phyloP scores from a whole-genome alignment of 1,140 invertebrate genomes.

The Drosophila parvula region DNA sequence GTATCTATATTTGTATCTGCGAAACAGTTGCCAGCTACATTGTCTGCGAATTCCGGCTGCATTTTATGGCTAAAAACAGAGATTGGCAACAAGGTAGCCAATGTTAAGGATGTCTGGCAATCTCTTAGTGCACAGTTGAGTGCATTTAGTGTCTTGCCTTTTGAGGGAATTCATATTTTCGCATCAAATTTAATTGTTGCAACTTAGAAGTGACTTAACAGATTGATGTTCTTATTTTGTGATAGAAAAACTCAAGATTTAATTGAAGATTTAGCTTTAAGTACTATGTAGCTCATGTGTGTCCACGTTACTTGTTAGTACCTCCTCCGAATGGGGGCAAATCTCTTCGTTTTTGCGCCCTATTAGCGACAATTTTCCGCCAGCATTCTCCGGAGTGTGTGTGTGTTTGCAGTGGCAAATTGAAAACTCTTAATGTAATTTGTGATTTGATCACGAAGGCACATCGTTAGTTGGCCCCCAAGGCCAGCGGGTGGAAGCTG shows the following conservation, averaged over 20 bases:
- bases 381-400: not conserved
- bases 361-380: constrained; percentile 5
- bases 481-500: constrained; percentile 6
- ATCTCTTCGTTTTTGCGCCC: constrained; percentile 3
- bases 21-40: not conserved
- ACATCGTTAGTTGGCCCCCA: constrained; percentile 29
- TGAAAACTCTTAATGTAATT: constrained; percentile 70
- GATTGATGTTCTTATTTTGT: not conserved
- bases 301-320: not conserved
- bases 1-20: not conserved
- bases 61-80: constrained; percentile 6
- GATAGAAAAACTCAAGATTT: not conserved
- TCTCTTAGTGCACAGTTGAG: not conserved
- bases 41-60: constrained; percentile 13
- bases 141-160: not conserved
- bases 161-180: not conserved
- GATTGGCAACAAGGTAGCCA: constrained; percentile 26
- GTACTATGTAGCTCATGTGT: not conserved
- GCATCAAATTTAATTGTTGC: not conserved
- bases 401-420: constrained; percentile 39
- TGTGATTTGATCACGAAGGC: constrained; percentile 50
- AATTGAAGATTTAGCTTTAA: not conserved
- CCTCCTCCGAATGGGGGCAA: not conserved
- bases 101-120: not conserved
- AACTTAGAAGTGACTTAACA: not conserved